phyloP scores from a whole-genome alignment of 2,113 vertebrate genomes.

The Herpailurus yagouaroundi region DNA sequence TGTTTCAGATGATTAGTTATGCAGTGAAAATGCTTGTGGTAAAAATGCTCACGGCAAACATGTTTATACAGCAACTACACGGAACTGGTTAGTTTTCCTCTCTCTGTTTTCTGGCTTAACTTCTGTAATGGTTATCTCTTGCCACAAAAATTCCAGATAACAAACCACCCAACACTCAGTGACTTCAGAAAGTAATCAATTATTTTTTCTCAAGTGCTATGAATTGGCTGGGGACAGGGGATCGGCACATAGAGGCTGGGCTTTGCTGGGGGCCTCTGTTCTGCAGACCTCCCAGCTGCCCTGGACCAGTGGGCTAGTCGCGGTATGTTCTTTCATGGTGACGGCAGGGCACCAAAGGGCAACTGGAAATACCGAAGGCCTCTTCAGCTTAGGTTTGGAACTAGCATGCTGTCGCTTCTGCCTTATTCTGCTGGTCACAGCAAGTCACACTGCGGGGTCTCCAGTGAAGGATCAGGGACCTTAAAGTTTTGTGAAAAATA shows the following conservation, averaged over 20 bases:
- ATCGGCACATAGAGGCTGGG: neutral
- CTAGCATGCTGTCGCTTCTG: neutral
- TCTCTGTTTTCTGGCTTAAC: neutral
- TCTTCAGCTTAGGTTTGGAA: neutral
- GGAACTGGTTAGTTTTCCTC: neutral
- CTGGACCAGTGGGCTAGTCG: neutral
- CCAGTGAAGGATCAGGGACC: neutral
- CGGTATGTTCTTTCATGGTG: neutral
- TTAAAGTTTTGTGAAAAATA: neutral
- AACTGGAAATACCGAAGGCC: neutral
- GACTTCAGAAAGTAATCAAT: neutral
- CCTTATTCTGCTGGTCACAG: neutral
- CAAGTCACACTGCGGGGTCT: neutral
- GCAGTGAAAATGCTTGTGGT: neutral
- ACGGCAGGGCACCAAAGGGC: rapidly evolving
- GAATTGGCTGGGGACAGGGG: too few relatives aligned
- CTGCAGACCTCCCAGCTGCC: neutral
- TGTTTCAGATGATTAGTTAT: neutral
- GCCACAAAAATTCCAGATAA: neutral
- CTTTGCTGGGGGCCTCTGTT: neutral
- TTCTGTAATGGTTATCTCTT: neutral
- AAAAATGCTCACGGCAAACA: neutral
- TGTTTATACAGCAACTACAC: neutral
- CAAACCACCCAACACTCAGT: neutral
- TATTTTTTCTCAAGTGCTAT: neutral